Conservation (phyloP, 2,888 invertebrate genomes). For the Drosophila merina region DNA sequence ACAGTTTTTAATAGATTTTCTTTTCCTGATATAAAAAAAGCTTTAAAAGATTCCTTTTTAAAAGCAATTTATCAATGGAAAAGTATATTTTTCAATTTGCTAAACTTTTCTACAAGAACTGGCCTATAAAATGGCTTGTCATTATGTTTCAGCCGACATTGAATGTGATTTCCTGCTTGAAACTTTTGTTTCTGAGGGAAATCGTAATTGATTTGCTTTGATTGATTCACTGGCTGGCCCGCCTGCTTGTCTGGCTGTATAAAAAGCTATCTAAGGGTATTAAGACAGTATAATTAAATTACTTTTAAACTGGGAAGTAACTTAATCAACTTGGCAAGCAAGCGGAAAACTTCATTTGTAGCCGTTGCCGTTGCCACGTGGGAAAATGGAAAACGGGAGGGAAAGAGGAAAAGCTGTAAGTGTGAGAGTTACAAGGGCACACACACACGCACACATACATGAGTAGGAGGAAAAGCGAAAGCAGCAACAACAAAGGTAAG, state of each 20-base stretch:
- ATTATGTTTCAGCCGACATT: neutral
- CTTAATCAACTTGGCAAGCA: conserved; percentile 42
- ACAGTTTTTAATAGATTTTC: too few species aligned
- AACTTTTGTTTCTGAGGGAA: neutral
- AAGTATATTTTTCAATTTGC: neutral
- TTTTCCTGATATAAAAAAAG: neutral
- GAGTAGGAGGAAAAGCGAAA: conserved; percentile 59
- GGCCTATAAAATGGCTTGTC: neutral
- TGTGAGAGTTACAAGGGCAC: conserved; percentile 63
- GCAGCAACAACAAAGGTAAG: conserved; percentile 40
- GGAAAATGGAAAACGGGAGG: conserved; percentile 16
- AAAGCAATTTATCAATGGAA: neutral
- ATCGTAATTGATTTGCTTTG: conserved; percentile 33
- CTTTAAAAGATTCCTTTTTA: neutral
- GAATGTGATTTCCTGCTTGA: conserved; percentile 2
- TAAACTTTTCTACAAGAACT: neutral
- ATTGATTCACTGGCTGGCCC: conserved; percentile 10
- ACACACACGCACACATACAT: conserved; percentile 31
- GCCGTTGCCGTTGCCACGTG: conserved; percentile 28
- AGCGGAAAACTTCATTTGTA: conserved; percentile 48
- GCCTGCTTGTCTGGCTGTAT: neutral
- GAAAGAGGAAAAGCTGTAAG: conserved; percentile 33
- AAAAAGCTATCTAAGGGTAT: conserved; percentile 5
- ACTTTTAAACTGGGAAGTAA: conserved; percentile 44
- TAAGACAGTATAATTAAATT: conserved; percentile 45